Evolutionary conservation across 2,888 invertebrate genomes (phyloP).

Genomic region (Entomobrya proxima): DNA sequence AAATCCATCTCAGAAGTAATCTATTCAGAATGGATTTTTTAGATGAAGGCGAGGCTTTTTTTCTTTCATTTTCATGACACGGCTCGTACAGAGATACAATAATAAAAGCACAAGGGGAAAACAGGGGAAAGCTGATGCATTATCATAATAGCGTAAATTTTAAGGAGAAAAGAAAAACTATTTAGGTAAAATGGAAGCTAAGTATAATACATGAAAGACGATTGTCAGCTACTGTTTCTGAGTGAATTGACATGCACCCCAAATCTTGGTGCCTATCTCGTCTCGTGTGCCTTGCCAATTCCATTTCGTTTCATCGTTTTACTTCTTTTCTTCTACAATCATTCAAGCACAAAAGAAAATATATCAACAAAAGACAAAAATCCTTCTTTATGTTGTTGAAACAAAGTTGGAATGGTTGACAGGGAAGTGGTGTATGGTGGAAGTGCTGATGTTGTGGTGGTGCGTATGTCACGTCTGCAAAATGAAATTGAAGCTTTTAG

Average conservation of each 20-base stretch:
- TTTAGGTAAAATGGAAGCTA: conserved; percentile 15
- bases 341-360: conserved; percentile 46
- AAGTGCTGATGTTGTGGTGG: conserved; percentile 26
- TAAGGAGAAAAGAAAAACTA: conserved; percentile 37
- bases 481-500: conserved; percentile 65
- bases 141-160: conserved; percentile 49
- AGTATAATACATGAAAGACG: neutral
- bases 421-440: conserved; percentile 20
- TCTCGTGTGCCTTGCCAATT: neutral
- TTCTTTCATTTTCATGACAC: neutral
- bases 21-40: conserved; percentile 10
- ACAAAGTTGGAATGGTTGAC: conserved; percentile 46
- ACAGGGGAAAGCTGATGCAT: conserved; percentile 53
- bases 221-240: neutral
- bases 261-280: neutral
- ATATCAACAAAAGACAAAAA: conserved; percentile 63
- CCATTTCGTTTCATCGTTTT: conserved; percentile 32
- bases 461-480: conserved; percentile 61
- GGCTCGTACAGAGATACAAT: neutral
- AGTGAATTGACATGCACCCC: neutral
- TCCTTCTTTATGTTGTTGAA: conserved; percentile 44
- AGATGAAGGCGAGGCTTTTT: neutral
- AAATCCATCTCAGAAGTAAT: neutral
- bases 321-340: conserved; percentile 12
- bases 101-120: conserved; percentile 26